A percentile compares a stretch with the other conserved stretches of the same genome.
Evolutionary conservation across 2,113 vertebrate genomes (phyloP).

Genomic region (Athene cunicularia): DNA sequence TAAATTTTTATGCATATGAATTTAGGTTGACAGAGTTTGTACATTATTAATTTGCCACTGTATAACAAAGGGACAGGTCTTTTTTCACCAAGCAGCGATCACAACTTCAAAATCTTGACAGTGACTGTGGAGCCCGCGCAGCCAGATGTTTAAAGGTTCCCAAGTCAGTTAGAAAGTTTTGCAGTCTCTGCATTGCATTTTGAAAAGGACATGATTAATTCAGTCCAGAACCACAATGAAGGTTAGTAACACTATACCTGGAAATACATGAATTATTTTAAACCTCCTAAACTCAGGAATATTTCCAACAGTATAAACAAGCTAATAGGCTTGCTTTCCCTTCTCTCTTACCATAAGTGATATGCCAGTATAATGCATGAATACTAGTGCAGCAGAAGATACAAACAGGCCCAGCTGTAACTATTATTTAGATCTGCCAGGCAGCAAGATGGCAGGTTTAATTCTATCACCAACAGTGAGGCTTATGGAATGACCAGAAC

Average conservation of each 20-base stretch:
- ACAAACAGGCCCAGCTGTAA: background rate
- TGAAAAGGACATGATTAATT: constrained; percentile 15
- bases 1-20: background rate
- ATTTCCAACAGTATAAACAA: background rate
- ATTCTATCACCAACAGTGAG: background rate
- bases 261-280: constrained; percentile 27
- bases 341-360: background rate
- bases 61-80: background rate
- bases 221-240: background rate
- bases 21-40: background rate
- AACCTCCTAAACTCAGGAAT: background rate
- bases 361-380: background rate
- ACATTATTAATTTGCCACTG: background rate
- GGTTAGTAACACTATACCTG: background rate
- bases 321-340: background rate
- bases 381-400: background rate
- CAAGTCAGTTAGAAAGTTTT: background rate
- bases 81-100: background rate
- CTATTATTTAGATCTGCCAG: background rate
- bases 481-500: background rate
- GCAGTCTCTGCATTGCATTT: background rate
- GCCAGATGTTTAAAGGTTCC: background rate
- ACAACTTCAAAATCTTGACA: background rate
- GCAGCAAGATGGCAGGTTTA: background rate
- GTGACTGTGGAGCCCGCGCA: background rate